Evolutionary conservation across 2,888 invertebrate genomes (phyloP), one percentile per base, ranked within the genome.

Genomic region (Chrysotoxum bicinctum): DNA sequence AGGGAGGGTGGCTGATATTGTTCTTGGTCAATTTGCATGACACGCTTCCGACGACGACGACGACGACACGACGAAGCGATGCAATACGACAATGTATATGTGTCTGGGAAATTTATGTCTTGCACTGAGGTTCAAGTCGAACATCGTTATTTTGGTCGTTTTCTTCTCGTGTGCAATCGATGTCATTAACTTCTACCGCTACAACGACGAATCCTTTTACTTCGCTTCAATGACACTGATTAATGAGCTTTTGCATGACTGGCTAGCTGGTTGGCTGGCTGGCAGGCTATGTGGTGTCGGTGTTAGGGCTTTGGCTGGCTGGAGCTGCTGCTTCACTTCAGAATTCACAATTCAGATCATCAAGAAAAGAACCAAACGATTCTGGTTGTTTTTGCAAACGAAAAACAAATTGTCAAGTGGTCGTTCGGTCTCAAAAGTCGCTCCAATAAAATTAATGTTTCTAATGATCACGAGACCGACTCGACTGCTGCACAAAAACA

Each of bases 351-450:
- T 37, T 30, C 30, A 30, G 64, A 64, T 58, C 73, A 37, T 69
- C 84, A 80, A 48, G 21, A 54, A 12, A 16, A 79, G 45, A 66
- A 79, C 79, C 75, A 75, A 76, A 80, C 52, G 84, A 54, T 75
- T 79, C 60, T 78, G 69, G 68, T 81, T 85, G 85, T 80, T 85
- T 76, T 75, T 43, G 30, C 40, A 81, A 85, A 50, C 73, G 60
- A 75, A 73, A 85, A 81, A 85, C 85, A 85, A 85, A 85, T 85
- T 85, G 85, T 85, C 85, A 85, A 85, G 85, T 85, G 85, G 80
- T 64, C 64, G 30, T 58, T 35, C 58, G 40, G 40, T 85, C 76
- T 80, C 80, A 60, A 76, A 80, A 85, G 80, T 85, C 83, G 84
- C 79, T 84, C 79, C 75, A 79, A 70, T 80, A 68, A 68, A 84